These are phyloP conservation scores for Pammene fasciana DNA, from an alignment of 2,888 invertebrate genomes.

Conservation along the genomic window DNA sequence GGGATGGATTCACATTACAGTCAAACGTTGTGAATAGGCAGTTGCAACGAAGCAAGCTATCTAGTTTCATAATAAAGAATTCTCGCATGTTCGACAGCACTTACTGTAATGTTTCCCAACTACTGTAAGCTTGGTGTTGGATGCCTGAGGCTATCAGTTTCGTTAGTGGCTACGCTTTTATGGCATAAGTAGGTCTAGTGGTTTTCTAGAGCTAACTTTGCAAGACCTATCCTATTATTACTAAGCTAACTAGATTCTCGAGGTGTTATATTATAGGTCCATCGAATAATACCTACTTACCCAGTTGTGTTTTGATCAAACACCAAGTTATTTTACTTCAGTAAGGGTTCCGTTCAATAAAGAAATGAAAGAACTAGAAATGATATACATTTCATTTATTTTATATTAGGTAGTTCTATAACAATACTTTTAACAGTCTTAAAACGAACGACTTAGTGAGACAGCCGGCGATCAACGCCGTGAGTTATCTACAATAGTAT, in stretches of 20 bases:
- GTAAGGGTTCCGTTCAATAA: no score
- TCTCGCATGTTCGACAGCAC: conserved; percentile 42
- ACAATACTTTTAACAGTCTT: conserved; percentile 84
- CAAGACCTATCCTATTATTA: no score
- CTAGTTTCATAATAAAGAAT: conserved; percentile 37
- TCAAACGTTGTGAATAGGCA: no score
- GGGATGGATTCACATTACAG: no score
- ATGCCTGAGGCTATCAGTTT: conserved; percentile 20
- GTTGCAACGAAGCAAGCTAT: conserved; percentile 44
- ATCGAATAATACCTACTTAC: no score
- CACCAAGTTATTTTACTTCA: no score
- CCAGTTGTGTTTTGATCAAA: no score
- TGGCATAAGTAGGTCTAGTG: background rate
- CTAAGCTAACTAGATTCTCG: no score
- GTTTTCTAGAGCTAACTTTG: no score
- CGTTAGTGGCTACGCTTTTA: conserved; percentile 6
- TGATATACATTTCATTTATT: conserved; percentile 68
- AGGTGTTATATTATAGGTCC: no score
- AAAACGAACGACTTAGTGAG: conserved; percentile 80
- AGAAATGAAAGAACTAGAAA: conserved; percentile 51
- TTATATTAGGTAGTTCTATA: conserved; percentile 80
- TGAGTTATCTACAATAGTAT: conserved; percentile 71
- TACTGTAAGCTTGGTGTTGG: conserved; percentile 25
- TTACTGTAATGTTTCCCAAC: conserved; percentile 41
- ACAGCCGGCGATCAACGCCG: conserved; percentile 73